Percentiles rank a stretch among this genome's conserved stretches.
These are phyloP conservation scores for Oscheius myriophilus DNA, from an alignment of 2,888 invertebrate genomes.

Conservation along the genomic window DNA sequence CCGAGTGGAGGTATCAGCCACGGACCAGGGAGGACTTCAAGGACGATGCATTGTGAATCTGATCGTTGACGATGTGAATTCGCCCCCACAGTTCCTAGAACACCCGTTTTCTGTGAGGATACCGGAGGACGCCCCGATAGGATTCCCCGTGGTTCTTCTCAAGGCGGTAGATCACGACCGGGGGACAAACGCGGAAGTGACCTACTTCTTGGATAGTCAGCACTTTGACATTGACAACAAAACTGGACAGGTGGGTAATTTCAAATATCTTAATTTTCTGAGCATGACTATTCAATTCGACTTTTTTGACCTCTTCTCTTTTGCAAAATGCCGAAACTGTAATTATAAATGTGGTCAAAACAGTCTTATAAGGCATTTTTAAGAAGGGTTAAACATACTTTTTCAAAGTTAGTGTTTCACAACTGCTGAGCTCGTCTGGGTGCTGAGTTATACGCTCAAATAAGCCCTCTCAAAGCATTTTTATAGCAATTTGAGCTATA, in stretches of 20 bases:
- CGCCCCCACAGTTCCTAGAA: constrained; percentile 61
- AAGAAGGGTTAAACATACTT: too few species aligned
- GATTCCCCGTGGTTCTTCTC: constrained; percentile 83
- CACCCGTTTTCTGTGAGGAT: constrained; percentile 63
- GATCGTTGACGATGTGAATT: constrained; percentile 74
- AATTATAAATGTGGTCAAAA: too few species aligned
- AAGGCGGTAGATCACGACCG: constrained; percentile 89
- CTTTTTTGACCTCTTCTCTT: too few species aligned
- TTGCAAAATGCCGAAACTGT: too few species aligned
- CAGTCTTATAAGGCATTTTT: too few species aligned
- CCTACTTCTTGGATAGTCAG: constrained; percentile 72
- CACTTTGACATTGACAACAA: constrained; percentile 88
- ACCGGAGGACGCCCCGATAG: constrained; percentile 90
- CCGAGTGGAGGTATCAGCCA: constrained; percentile 60
- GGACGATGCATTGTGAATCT: constrained; percentile 48
- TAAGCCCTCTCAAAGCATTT: too few species aligned
- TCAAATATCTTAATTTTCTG: too few species aligned
- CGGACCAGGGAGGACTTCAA: constrained; percentile 58
- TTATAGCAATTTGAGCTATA: too few species aligned
- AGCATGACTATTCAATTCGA: too few species aligned
- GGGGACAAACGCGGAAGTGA: constrained; percentile 84
- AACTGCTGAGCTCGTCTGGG: too few species aligned
- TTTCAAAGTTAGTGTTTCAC: too few species aligned
- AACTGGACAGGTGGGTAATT: constrained; percentile 87
- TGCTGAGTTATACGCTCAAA: too few species aligned